Evolutionary conservation across 2,797 vertebrate genomes (phyloP).

Genomic region (Chiroxiphia lanceolata): DNA sequence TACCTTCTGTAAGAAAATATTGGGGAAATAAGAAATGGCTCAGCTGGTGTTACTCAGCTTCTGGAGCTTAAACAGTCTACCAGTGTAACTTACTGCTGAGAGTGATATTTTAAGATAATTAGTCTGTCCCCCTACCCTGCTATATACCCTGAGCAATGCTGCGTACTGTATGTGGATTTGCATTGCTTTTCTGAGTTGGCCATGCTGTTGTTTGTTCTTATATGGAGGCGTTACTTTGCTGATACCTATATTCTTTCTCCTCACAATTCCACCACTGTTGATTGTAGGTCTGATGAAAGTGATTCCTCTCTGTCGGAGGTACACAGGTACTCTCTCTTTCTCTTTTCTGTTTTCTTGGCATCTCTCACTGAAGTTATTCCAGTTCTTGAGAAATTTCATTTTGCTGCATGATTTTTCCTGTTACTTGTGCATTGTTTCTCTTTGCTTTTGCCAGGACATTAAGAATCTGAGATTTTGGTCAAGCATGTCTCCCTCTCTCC

Average conservation of each 20-base stretch:
- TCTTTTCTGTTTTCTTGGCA: constrained; percentile 67
- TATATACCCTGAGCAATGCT: constrained; percentile 1
- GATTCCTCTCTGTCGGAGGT: constrained; percentile 86
- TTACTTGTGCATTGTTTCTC: constrained; percentile 1
- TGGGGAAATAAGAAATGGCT: neutral
- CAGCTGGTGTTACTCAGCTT: neutral
- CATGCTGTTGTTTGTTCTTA: constrained; percentile 62
- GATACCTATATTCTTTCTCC: constrained; percentile 78
- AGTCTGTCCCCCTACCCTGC: neutral
- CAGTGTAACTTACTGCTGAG: neutral
- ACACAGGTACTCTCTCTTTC: constrained; percentile 84
- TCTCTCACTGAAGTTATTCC: constrained; percentile 45
- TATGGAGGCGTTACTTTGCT: constrained; percentile 67
- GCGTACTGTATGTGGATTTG: neutral
- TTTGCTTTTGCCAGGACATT: constrained; percentile 17
- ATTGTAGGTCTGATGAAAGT: constrained; percentile 89
- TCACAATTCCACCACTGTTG: constrained; percentile 74
- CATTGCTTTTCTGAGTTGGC: constrained; percentile 54
- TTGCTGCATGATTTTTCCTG: constrained; percentile 69
- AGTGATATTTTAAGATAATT: neutral
- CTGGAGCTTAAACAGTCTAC: neutral
- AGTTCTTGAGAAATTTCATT: constrained; percentile 54
- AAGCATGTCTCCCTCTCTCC: neutral
- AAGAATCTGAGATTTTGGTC: neutral
- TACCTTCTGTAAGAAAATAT: neutral